These are phyloP conservation scores for Rhinichthys klamathensis DNA, from an alignment of 2,113 vertebrate genomes.

Conservation along the genomic window DNA sequence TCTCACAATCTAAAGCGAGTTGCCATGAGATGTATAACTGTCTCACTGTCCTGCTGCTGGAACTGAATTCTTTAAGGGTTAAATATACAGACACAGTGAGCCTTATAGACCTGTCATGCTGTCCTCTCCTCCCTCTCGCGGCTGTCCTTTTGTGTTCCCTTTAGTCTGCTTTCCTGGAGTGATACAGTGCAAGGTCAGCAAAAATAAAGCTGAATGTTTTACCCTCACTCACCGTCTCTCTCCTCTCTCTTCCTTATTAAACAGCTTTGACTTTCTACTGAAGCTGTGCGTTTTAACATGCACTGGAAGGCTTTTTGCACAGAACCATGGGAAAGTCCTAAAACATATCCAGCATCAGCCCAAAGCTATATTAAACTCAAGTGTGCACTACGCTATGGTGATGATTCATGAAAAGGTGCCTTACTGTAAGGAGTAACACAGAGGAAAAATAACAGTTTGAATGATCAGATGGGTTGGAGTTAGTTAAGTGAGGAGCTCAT, in stretches of 20 bases:
- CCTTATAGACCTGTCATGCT: neutral
- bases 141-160: neutral
- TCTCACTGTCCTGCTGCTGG: neutral
- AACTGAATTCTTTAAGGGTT: neutral
- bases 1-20: neutral
- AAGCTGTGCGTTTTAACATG: neutral
- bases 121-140: neutral
- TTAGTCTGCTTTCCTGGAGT: neutral
- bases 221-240: neutral
- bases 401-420: neutral
- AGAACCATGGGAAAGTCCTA: neutral
- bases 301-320: neutral
- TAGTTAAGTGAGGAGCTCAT: neutral
- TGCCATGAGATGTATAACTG: neutral
- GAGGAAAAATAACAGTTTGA: neutral
- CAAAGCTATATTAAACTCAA: neutral
- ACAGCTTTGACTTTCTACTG: neutral
- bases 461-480: too few species aligned
- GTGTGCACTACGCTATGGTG: neutral
- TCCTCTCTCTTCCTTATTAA: neutral
- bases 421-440: neutral
- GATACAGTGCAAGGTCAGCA: slow-evolving; percentile 16
- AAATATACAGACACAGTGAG: neutral
- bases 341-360: neutral
- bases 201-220: too few species aligned